Evolutionary conservation across 2,113 vertebrate genomes (phyloP).

Genomic region (Hippocampus guttulatus): DNA sequence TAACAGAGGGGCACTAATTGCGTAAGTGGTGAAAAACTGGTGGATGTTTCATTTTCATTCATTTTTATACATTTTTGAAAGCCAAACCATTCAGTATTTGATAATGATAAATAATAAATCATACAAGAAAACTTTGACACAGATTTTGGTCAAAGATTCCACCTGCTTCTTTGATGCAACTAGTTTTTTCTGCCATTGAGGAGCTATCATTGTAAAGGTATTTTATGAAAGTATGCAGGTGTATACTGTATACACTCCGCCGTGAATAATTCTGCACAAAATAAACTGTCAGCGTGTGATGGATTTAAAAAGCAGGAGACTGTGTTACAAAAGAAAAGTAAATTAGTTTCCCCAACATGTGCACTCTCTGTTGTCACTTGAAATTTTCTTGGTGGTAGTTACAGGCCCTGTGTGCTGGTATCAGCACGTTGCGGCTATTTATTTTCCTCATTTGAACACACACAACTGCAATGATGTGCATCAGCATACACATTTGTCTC

Average conservation of each 20-base stretch:
- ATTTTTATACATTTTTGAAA: too few relatives aligned
- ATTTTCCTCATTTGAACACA: constrained; percentile 3
- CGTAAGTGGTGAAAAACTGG: too few relatives aligned
- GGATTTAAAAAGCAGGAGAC: constrained; percentile 55
- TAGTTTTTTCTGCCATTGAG: constrained; percentile 39
- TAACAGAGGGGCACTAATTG: too few relatives aligned
- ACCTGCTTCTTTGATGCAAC: constrained; percentile 39
- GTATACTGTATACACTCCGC: constrained; percentile 11
- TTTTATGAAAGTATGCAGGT: too few relatives aligned
- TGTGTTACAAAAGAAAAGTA: constrained; percentile 47
- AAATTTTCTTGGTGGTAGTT: constrained; percentile 47
- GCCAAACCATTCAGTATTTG: too few relatives aligned
- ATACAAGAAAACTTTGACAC: too few relatives aligned
- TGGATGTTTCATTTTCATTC: too few relatives aligned
- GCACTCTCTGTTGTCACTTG: constrained; percentile 47
- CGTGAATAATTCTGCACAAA: constrained; percentile 64
- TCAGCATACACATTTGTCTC: constrained; percentile 26
- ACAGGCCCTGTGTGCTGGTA: constrained; percentile 44
- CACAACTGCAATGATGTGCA: not conserved
- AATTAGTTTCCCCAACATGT: constrained; percentile 37
- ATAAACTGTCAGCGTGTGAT: constrained; percentile 55
- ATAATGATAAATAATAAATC: too few relatives aligned
- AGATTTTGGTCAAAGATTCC: constrained; percentile 11
- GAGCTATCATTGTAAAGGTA: constrained; percentile 30
- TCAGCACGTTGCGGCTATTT: constrained; percentile 44